Conservation (phyloP, 2,113 vertebrate species). For the Aspiorhynchus laticeps region DNA sequence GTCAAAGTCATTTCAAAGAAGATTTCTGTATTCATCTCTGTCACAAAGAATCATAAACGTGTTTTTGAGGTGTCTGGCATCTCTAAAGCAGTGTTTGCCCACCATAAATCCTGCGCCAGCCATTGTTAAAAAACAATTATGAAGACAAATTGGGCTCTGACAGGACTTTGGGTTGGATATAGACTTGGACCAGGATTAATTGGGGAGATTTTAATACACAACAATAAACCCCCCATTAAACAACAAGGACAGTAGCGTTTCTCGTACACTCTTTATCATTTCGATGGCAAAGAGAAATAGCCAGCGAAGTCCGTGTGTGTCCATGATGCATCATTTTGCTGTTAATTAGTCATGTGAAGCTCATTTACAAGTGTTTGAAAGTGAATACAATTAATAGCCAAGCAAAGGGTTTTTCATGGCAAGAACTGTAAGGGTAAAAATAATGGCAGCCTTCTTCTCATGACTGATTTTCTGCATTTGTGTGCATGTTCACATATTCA, state of each 20-base stretch:
- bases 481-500: constrained; percentile 8
- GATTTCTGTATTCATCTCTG: neutral
- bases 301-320: neutral
- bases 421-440: neutral
- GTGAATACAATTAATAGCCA: neutral
- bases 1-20: neutral
- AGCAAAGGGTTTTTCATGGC: neutral
- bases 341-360: constrained; percentile 25
- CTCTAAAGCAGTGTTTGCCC: constrained; percentile 43
- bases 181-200: constrained; percentile 64
- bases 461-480: neutral
- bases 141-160: constrained; percentile 67
- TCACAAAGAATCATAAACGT: neutral
- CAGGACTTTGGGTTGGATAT: constrained; percentile 51
- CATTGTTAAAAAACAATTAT: constrained; percentile 64
- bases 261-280: constrained; percentile 46
- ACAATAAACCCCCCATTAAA: constrained; percentile 66
- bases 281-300: constrained; percentile 6
- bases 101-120: constrained; percentile 55
- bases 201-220: constrained; percentile 61
- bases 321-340: constrained; percentile 40
- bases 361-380: constrained; percentile 38
- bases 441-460: neutral
- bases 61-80: neutral
- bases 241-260: constrained; percentile 60